phyloP scores from a whole-genome alignment of 2,797 vertebrate species.

The Selene dorsalis region DNA sequence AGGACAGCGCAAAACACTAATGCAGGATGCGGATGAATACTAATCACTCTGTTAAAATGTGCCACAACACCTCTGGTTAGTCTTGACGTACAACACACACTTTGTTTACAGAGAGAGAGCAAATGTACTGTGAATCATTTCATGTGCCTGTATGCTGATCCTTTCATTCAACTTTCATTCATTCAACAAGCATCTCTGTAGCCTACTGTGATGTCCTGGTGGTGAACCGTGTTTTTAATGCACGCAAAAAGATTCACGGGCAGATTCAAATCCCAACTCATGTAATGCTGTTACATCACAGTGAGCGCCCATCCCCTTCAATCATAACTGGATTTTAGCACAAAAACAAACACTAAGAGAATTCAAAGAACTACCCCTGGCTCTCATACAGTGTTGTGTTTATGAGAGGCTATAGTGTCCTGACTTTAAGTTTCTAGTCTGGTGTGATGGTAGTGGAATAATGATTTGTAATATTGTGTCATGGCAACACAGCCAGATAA shows the following conservation, averaged over 20 bases:
- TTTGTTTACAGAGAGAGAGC: slow-evolving; percentile 34
- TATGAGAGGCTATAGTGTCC: too few relatives aligned
- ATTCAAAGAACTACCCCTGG: not conserved
- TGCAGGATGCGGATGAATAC: slow-evolving; percentile 60
- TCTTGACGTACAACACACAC: slow-evolving; percentile 25
- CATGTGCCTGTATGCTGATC: slow-evolving; percentile 20
- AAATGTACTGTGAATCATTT: slow-evolving; percentile 13
- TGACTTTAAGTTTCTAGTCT: not conserved
- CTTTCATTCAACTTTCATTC: too few relatives aligned
- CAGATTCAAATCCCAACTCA: slow-evolving; percentile 50
- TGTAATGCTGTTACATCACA: slow-evolving; percentile 62
- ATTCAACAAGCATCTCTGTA: too few relatives aligned
- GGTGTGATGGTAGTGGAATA: too few relatives aligned
- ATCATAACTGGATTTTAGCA: slow-evolving; percentile 43
- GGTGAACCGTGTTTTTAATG: slow-evolving; percentile 42
- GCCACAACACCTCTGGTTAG: slow-evolving; percentile 34
- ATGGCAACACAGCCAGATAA: too few relatives aligned
- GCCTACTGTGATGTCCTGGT: slow-evolving; percentile 24
- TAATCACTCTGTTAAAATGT: slow-evolving; percentile 62
- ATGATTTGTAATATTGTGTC: not conserved
- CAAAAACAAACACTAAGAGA: slow-evolving; percentile 40
- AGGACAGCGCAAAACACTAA: slow-evolving; percentile 63
- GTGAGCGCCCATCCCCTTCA: slow-evolving; percentile 32
- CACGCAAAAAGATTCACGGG: slow-evolving; percentile 6
- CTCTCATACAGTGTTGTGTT: not conserved